Base-by-base conservation (phyloP, 2,888 invertebrate genomes). In the Pterostichus niger region DNA sequence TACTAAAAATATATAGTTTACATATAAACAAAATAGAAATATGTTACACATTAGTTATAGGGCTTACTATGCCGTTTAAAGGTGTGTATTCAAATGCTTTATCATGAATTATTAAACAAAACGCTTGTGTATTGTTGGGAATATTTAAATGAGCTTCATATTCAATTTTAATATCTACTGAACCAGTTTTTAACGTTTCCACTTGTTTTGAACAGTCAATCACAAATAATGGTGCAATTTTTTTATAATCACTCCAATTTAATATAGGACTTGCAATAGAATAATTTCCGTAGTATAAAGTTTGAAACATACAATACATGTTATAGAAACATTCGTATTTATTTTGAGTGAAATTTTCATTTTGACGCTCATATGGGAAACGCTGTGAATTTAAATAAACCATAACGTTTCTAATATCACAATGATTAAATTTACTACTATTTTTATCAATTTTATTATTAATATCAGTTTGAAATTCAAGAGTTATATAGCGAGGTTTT, bases 231-330 rank as follows among this genome's bases (percentile, higher is more conserved):
- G 86, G 85, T 24, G 86, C 84, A 17, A 75, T 56, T 46, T 83
- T 83, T 83, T 84, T 84, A 81, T 86, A 64, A 35, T 33, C 15
- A 10, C n/a, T 4, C 64, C 64, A 35, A 31, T 35, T 64, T 64
- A 64, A 13, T 13, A 35, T 1, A 6, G 64, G 64, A 64, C 13
- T 35, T 86, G 88, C n/a, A n/a, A n/a, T n/a, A n/a, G n/a, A n/a
- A n/a, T n/a, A 87, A 88, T 87, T 86, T 89, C 88, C 89, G 24
- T 77, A 83, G 64, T 83, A 77, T 11, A 31, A 54, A n/a, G 9
- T 35, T 61, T 83, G 77, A 83, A 83, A 83, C 7, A 24, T 7
- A 11, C 7, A 46, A 49, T 61, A 83, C 52, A 77, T 49, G 31
- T 83, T 33, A 77, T 78, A 83, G 31, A 77, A 33, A 24, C 46